A percentile compares a stretch with the other conserved stretches of the same genome.
Conservation (phyloP, 2,888 invertebrate genomes). For the Polylopha cassiicola region DNA sequence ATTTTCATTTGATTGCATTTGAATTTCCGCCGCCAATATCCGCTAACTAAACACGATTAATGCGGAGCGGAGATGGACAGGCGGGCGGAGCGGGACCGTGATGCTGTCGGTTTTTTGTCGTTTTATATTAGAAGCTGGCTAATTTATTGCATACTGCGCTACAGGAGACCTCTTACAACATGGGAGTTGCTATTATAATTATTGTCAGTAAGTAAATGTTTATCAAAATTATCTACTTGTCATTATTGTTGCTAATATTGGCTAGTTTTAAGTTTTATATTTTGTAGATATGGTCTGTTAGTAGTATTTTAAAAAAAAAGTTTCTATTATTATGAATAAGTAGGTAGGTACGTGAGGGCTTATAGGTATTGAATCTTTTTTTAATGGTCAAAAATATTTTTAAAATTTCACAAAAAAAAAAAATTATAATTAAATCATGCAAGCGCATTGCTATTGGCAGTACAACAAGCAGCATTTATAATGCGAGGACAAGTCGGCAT, state of each 20-base stretch:
- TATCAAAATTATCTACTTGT: too few species aligned
- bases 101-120: slow-evolving; percentile 68
- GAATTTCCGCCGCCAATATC: slow-evolving; percentile 77
- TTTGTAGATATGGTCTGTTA: too few species aligned
- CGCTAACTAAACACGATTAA: slow-evolving; percentile 79
- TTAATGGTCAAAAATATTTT: too few species aligned
- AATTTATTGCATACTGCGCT: slow-evolving; percentile 74
- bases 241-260: too few species aligned
- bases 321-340: too few species aligned
- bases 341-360: too few species aligned
- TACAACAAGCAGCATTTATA: slow-evolving; percentile 46
- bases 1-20: slow-evolving; percentile 78
- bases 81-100: slow-evolving; percentile 53
- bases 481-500: slow-evolving; percentile 59
- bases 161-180: slow-evolving; percentile 58
- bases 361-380: too few species aligned
- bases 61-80: slow-evolving; percentile 73
- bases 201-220: slow-evolving; percentile 4
- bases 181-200: slow-evolving; percentile 39
- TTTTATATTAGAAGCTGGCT: slow-evolving; percentile 75
- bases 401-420: too few species aligned
- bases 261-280: too few species aligned
- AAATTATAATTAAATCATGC: neutral
- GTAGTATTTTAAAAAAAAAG: too few species aligned
- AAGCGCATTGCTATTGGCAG: slow-evolving; percentile 28